Base-by-base conservation (phyloP, 1,140 invertebrate genomes). In the Sarcophaga bullata region DNA sequence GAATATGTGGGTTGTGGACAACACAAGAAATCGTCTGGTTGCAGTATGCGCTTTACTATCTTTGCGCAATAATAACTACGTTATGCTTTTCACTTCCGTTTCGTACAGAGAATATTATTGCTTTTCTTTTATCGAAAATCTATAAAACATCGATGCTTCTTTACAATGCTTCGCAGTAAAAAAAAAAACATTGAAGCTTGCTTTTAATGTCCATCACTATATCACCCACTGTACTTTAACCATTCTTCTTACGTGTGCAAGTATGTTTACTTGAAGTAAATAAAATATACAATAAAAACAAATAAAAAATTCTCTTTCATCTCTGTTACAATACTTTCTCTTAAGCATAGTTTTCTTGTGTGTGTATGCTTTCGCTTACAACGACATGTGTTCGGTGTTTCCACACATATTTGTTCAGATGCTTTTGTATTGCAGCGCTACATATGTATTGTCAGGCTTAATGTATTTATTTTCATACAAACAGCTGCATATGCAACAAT, bases 201-300 rank as follows among this genome's bases (percentile, higher is more conserved):
- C 25, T 37, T 37, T 37, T 37, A 37, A 37, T 4, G 25, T 37
- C 25, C 25, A 37, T 37, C 25, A 37, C 25, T 37, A 4, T 4
- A 37, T 58, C 54, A 58, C 3, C 7, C 54, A 58, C 54, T 58
- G 54, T 58, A 58, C n/a, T 58, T n/a, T 2, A n/a, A 8, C 7
- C n/a, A n/a, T 58, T 58, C 13, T n/a, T 58, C 13, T n/a, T n/a
- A 58, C 15, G 7, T 15, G 15, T n/a, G n/a, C n/a, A n/a, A n/a
- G n/a, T n/a, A 58, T 58, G 15, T 58, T 58, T 58, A 58, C 54
- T 58, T 58, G 54, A 13, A 58, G 54, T 58, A 58, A 58, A 58
- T 58, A 58, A 58, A 58, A 58, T 13, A 58, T 58, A 15, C 15
- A 58, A 58, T 13, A 58, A 58, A n/a, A 58, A n/a, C 54, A 58